Percentiles rank a stretch among this genome's conserved stretches.
These are phyloP conservation scores for Protobothrops flavoviridis DNA, from an alignment of 2,113 vertebrate species.

Conservation along the genomic window DNA sequence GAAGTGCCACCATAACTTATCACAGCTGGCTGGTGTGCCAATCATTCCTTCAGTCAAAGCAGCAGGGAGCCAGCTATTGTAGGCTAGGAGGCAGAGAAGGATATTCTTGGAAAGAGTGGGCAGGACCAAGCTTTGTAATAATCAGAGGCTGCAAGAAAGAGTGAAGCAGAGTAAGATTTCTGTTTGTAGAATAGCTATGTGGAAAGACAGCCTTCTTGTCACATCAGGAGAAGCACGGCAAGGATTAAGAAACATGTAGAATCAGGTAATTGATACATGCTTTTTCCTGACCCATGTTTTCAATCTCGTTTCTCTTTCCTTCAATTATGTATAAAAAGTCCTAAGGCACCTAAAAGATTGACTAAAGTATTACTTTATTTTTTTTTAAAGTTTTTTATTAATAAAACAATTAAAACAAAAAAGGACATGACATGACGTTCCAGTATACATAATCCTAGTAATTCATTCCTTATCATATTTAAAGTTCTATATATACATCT, in stretches of 20 bases:
- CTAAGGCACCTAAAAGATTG: background rate
- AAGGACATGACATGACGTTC: too few species aligned
- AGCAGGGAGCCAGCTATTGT: background rate
- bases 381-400: too few species aligned
- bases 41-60: background rate
- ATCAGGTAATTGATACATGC: background rate
- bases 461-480: too few species aligned
- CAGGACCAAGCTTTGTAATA: background rate
- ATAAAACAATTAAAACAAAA: too few species aligned
- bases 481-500: too few species aligned
- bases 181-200: background rate
- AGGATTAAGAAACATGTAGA: background rate
- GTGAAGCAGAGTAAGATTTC: background rate
- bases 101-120: background rate
- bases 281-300: background rate
- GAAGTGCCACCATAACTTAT: background rate
- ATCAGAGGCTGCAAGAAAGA: background rate
- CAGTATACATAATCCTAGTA: too few species aligned
- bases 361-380: background rate
- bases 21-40: background rate
- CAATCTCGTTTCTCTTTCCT: background rate
- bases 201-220: background rate
- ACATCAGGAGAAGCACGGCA: background rate
- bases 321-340: background rate
- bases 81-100: background rate